A percentile compares a stretch with the other conserved stretches of the same genome.
Evolutionary conservation across 2,888 invertebrate genomes (phyloP).

Genomic region (Troilus luridus): DNA sequence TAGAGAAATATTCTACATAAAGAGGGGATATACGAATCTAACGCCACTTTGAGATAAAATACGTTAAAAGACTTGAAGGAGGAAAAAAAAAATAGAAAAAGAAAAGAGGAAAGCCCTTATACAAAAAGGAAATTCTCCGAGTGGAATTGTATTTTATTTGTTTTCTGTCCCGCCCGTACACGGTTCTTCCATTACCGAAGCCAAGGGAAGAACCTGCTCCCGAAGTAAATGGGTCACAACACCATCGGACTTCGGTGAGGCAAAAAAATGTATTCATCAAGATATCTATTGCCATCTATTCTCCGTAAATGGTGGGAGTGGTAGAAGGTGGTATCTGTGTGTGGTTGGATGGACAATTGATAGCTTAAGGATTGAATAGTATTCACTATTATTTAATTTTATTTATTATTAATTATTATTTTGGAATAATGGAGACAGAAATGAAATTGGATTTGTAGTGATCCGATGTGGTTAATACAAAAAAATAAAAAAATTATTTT

Average conservation of each 20-base stretch:
- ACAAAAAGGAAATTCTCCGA: conserved; percentile 49
- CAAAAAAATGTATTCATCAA: conserved; percentile 41
- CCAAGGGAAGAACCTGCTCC: not conserved
- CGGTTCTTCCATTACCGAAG: conserved; percentile 45
- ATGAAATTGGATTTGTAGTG: too few relatives aligned
- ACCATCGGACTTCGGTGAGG: not conserved
- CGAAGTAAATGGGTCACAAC: conserved; percentile 42
- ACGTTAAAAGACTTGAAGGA: not conserved
- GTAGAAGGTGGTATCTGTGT: not conserved
- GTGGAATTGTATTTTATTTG: conserved; percentile 49
- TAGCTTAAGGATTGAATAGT: not conserved
- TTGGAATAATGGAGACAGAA: too few relatives aligned
- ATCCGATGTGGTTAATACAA: too few relatives aligned
- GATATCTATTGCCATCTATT: conserved; percentile 33
- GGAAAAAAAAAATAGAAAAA: not conserved
- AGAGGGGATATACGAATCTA: conserved; percentile 29
- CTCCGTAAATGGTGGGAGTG: not conserved
- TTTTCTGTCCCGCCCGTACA: conserved; percentile 20
- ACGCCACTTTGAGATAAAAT: conserved; percentile 39
- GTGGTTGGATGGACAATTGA: not conserved
- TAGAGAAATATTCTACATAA: conserved; percentile 11
- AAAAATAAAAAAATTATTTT: too few relatives aligned
- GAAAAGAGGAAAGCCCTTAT: conserved; percentile 34
- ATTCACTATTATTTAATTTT: too few relatives aligned
- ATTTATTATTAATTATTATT: too few relatives aligned